These are phyloP conservation scores for Lasioglossum pauxillum DNA, from an alignment of 2,888 invertebrate species.

Conservation along the genomic window DNA sequence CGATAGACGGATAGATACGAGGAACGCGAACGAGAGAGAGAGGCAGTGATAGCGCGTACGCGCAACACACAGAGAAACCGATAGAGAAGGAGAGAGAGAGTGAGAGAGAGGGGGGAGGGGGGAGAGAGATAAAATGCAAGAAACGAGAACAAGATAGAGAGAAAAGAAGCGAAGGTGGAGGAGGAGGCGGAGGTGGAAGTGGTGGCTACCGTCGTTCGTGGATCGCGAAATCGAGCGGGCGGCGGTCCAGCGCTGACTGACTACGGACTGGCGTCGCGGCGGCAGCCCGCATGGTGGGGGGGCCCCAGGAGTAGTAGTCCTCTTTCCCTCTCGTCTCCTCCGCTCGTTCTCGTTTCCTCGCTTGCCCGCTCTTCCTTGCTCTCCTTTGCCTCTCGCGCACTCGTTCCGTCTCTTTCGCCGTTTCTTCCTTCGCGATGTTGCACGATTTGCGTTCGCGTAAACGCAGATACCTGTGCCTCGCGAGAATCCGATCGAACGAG, in stretches of 20 bases:
- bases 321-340: slow-evolving; percentile 71
- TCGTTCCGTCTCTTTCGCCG: slow-evolving; percentile 24
- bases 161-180: slow-evolving; percentile 65
- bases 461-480: slow-evolving; percentile 28
- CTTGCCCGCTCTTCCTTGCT: slow-evolving; percentile 64
- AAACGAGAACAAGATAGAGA: slow-evolving; percentile 55
- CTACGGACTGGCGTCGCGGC: slow-evolving; percentile 83
- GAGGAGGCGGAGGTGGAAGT: slow-evolving; percentile 61
- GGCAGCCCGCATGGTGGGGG: slow-evolving; percentile 79
- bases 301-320: slow-evolving; percentile 73
- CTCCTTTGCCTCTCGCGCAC: slow-evolving; percentile 49
- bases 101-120: not conserved
- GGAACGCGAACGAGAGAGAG: not conserved
- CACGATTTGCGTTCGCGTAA: slow-evolving; percentile 33
- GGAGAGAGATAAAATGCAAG: slow-evolving; percentile 25
- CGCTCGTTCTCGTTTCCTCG: slow-evolving; percentile 66
- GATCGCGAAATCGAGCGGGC: slow-evolving; percentile 82
- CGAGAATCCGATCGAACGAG: slow-evolving; percentile 34
- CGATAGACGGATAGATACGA: slow-evolving; percentile 23
- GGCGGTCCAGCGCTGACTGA: slow-evolving; percentile 85
- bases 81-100: not conserved
- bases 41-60: slow-evolving; percentile 4
- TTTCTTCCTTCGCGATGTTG: slow-evolving; percentile 25
- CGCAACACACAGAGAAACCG: not conserved
- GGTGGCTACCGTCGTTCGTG: slow-evolving; percentile 75